phyloP scores from a whole-genome alignment of 2,113 vertebrate genomes.

The Paedocypris sp. region DNA sequence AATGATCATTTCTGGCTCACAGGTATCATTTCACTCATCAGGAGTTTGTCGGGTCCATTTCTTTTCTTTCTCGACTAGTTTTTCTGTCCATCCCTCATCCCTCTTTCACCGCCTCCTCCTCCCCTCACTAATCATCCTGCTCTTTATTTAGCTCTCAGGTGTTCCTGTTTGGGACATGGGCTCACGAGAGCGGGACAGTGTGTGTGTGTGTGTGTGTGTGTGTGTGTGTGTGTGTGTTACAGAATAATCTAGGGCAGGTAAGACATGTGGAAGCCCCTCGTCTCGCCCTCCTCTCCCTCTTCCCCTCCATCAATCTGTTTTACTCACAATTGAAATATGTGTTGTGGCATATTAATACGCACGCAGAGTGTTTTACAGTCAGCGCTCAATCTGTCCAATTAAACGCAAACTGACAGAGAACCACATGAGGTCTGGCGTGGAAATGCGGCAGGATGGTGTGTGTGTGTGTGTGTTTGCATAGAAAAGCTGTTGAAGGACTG shows the following conservation, averaged over 20 bases:
- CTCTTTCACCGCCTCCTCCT: neutral
- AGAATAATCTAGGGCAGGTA: constrained; percentile 23
- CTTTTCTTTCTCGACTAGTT: neutral
- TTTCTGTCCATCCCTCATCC: neutral
- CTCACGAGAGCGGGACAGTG: constrained; percentile 5
- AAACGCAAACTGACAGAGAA: constrained; percentile 10
- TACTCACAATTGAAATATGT: neutral
- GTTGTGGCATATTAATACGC: neutral
- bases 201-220: constrained; percentile 1
- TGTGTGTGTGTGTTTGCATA: neutral
- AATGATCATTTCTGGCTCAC: too few relatives aligned
- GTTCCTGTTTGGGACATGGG: constrained; percentile 29
- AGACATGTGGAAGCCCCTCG: constrained; percentile 5
- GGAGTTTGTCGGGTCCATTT: too few relatives aligned
- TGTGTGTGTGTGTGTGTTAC: constrained; percentile 7
- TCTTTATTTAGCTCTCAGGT: constrained; percentile 35
- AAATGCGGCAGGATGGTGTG: neutral
- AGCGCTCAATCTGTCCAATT: constrained; percentile 19
- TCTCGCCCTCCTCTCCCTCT: neutral
- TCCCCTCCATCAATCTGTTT: neutral
- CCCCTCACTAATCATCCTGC: constrained; percentile 22
- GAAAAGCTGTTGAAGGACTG: constrained; percentile 15
- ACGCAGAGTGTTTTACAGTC: neutral
- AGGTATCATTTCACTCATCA: too few relatives aligned
- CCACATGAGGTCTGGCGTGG: constrained; percentile 11